phyloP scores from a whole-genome alignment of 2,797 vertebrate genomes.

The Malurus splendens region DNA sequence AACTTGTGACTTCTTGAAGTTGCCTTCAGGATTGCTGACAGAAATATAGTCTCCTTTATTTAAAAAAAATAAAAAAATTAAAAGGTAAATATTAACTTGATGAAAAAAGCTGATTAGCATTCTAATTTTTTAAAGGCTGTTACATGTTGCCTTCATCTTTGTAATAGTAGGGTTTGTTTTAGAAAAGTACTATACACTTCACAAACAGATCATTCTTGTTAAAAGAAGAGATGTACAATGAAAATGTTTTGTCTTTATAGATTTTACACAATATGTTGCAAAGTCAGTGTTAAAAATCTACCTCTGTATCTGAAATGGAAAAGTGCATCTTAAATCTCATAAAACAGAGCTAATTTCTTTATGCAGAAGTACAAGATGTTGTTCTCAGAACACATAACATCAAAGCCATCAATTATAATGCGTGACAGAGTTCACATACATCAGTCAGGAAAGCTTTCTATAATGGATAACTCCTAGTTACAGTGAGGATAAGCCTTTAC shows the following conservation, averaged over 20 bases:
- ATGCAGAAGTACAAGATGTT: neutral
- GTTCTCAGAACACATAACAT: neutral
- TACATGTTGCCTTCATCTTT: neutral
- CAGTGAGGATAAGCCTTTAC: neutral
- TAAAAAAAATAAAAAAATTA: neutral
- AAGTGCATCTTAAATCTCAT: neutral
- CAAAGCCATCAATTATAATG: neutral
- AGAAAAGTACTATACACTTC: neutral
- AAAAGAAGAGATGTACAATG: neutral
- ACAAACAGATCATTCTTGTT: neutral
- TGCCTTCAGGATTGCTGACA: conserved; percentile 84
- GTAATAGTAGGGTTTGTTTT: neutral
- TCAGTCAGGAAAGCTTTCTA: neutral
- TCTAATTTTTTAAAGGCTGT: neutral
- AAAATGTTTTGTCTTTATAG: neutral
- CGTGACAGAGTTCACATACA: neutral
- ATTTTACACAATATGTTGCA: neutral
- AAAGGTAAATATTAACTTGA: neutral
- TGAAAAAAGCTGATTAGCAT: neutral
- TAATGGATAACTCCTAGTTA: neutral
- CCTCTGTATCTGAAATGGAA: fast-evolving
- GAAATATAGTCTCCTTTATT: conserved; percentile 80
- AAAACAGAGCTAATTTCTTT: neutral
- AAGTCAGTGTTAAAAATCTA: neutral
- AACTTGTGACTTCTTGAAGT: conserved; percentile 77